phyloP scores from a whole-genome alignment of 2,888 invertebrate genomes.

The Ephialtes manifestator region DNA sequence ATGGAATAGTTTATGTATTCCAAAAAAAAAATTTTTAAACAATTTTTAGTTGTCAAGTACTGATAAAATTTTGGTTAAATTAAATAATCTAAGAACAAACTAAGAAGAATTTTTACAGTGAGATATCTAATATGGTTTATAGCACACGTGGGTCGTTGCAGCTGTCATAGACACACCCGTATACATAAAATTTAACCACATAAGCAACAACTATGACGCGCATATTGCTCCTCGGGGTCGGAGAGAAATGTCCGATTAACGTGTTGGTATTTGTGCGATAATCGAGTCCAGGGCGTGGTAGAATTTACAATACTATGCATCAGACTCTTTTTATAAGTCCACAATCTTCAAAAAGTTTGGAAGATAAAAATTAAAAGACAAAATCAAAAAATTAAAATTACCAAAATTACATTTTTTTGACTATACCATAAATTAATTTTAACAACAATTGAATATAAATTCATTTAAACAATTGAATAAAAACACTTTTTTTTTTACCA shows the following conservation, averaged over 20 bases:
- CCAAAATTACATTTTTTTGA: not conserved
- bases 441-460: too few species aligned
- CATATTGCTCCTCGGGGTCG: constrained; percentile 17
- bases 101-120: too few species aligned
- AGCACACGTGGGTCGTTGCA: not conserved
- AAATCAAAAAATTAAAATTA: too few species aligned
- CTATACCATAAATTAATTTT: not conserved
- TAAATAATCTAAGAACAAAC: too few species aligned
- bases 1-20: too few species aligned
- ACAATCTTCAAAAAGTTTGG: not conserved
- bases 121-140: not conserved
- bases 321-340: not conserved
- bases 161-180: constrained; percentile 3
- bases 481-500: too few species aligned
- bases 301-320: not conserved
- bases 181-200: constrained; percentile 8
- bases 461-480: too few species aligned
- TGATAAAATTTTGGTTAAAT: too few species aligned
- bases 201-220: not conserved
- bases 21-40: too few species aligned
- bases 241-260: constrained; percentile 38
- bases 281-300: constrained; percentile 64
- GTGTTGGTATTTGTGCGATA: constrained; percentile 35
- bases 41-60: too few species aligned
- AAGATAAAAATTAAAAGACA: too few species aligned